phyloP scores from a whole-genome alignment of 2,113 vertebrate genomes.

The Actenoides hombroni region DNA sequence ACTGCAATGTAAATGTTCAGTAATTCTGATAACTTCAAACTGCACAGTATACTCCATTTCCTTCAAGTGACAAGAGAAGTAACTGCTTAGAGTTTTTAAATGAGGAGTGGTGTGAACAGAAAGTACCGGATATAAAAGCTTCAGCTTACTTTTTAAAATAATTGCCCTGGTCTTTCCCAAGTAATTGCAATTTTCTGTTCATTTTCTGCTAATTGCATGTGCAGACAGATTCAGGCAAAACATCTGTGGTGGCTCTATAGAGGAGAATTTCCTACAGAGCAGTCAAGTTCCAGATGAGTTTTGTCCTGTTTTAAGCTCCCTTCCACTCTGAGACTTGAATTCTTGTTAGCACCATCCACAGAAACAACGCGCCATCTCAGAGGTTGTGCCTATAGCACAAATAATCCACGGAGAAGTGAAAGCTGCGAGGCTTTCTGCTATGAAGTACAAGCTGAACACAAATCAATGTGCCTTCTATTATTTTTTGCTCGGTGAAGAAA shows the following conservation, averaged over 20 bases:
- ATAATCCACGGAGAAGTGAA: background rate
- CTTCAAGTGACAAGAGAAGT: background rate
- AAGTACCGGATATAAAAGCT: background rate
- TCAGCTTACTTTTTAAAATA: background rate
- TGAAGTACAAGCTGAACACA: background rate
- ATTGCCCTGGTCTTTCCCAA: background rate
- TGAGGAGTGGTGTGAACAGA: background rate
- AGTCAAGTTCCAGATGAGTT: conserved; percentile 24
- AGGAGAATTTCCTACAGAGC: background rate
- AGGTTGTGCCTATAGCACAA: background rate
- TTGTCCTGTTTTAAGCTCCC: background rate
- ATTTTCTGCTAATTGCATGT: conserved; percentile 12
- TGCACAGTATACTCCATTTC: background rate
- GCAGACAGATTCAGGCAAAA: conserved; percentile 19
- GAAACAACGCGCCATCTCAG: background rate
- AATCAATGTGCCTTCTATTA: background rate
- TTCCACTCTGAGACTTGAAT: background rate
- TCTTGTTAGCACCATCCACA: background rate
- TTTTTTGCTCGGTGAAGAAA: background rate
- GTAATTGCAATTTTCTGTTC: conserved; percentile 15
- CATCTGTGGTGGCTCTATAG: background rate
- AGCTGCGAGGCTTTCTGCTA: background rate
- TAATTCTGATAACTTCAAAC: background rate
- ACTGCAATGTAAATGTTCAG: background rate
- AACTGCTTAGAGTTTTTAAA: background rate